These are phyloP conservation scores for Tragelaphus buxtoni DNA, from an alignment of 2,113 vertebrate genomes.

Conservation along the genomic window DNA sequence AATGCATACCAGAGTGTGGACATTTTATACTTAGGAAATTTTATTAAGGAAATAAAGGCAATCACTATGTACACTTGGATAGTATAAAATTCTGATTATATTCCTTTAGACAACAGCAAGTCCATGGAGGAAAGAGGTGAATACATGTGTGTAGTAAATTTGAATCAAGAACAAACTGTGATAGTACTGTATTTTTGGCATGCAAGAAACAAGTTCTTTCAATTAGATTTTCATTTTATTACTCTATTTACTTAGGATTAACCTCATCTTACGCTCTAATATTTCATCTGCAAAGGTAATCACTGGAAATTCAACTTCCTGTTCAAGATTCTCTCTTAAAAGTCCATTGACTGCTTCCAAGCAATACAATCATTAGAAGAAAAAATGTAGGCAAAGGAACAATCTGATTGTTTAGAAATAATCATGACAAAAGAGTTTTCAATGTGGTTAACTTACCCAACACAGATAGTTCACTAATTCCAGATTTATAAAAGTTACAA, in stretches of 20 bases:
- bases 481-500: conserved; percentile 10
- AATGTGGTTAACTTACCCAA: neutral
- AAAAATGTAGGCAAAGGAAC: conserved; percentile 3
- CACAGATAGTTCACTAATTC: conserved; percentile 49
- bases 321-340: neutral
- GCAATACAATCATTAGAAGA: neutral
- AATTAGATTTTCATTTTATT: neutral
- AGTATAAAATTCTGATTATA: neutral
- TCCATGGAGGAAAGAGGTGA: neutral
- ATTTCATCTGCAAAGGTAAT: conserved; percentile 10
- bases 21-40: conserved; percentile 15
- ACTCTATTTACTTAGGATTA: neutral
- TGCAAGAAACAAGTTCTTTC: conserved; percentile 4
- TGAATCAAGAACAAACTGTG: neutral
- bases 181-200: neutral
- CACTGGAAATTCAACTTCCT: conserved; percentile 20
- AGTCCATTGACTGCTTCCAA: neutral
- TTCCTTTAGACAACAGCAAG: neutral
- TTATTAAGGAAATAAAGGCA: conserved; percentile 15
- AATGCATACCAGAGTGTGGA: neutral
- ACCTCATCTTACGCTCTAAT: neutral
- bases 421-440: conserved; percentile 8
- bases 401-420: conserved; percentile 22
- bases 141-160: neutral
- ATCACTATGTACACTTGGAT: neutral